phyloP scores from a whole-genome alignment of 2,888 invertebrate species.

The Lasiommata megera region DNA sequence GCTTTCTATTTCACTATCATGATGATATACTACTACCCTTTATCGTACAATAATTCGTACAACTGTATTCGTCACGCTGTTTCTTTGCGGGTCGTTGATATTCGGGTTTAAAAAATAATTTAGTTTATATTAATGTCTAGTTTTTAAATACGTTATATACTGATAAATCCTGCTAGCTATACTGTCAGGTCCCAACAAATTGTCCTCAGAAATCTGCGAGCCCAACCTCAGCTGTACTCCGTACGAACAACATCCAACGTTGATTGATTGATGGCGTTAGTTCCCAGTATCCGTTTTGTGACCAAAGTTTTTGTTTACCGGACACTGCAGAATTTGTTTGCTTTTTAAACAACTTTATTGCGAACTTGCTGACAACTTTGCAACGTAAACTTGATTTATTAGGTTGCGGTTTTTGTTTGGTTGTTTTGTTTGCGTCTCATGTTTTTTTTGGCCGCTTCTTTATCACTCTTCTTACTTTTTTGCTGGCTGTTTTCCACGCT shows the following conservation, averaged over 20 bases:
- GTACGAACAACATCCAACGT: conserved; percentile 8
- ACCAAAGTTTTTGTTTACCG: conserved; percentile 58
- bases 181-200: neutral
- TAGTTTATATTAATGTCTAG: too few species aligned
- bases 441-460: neutral
- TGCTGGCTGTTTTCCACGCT: neutral
- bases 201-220: neutral
- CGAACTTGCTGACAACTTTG: conserved; percentile 23
- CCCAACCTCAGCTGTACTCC: conserved; percentile 5
- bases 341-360: conserved; percentile 22
- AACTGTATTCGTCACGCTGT: too few species aligned
- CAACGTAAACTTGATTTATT: conserved; percentile 7
- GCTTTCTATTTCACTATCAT: too few species aligned
- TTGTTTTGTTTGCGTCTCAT: neutral
- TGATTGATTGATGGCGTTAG: conserved; percentile 18
- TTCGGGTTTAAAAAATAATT: too few species aligned
- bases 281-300: conserved; percentile 6
- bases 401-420: neutral
- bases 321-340: conserved; percentile 27
- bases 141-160: too few species aligned
- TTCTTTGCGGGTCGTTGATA: too few species aligned
- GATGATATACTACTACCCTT: too few species aligned
- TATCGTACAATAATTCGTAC: too few species aligned
- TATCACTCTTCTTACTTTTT: neutral
- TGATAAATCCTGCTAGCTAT: neutral